Percentiles rank a stretch among this genome's conserved stretches.
phyloP scores from a whole-genome alignment of 2,113 vertebrate genomes.

The Panurus biarmicus region DNA sequence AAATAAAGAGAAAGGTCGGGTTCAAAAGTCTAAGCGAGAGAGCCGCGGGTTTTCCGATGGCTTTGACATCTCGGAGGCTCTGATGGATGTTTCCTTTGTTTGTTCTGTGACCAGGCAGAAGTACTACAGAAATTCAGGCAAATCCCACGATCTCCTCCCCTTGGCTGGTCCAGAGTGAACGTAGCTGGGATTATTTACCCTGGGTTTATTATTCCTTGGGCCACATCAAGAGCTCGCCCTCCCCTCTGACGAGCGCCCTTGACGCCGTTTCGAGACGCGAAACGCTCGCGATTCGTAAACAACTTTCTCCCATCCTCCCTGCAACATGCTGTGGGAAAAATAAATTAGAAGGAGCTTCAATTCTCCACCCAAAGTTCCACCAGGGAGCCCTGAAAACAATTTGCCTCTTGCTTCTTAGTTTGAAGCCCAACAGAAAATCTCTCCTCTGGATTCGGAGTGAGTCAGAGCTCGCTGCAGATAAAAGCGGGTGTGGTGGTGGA shows the following conservation, averaged over 20 bases:
- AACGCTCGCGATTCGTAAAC: neutral
- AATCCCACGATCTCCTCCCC: neutral
- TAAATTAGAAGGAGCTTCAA: neutral
- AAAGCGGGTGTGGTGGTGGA: slow-evolving; percentile 24
- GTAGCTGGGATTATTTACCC: neutral
- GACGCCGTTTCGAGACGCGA: neutral
- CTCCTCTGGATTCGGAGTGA: neutral
- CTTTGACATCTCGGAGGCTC: slow-evolving; percentile 29
- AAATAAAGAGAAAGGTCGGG: slow-evolving; percentile 9
- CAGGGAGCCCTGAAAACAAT: neutral
- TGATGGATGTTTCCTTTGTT: slow-evolving; percentile 50
- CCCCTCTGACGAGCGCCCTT: neutral
- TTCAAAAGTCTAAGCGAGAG: slow-evolving; percentile 16
- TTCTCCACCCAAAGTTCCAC: slow-evolving; percentile 7
- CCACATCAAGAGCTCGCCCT: neutral
- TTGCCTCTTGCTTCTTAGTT: neutral
- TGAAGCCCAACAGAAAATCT: neutral
- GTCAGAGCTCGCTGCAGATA: slow-evolving; percentile 14
- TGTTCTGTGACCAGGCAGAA: neutral
- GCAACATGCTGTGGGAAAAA: neutral
- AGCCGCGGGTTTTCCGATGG: slow-evolving; percentile 27
- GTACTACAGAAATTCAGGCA: neutral
- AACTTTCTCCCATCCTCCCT: neutral
- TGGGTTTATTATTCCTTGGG: neutral
- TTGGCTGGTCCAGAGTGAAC: neutral